phyloP scores from a whole-genome alignment of 2,888 invertebrate genomes.

The Ditylenchus weischeri region DNA sequence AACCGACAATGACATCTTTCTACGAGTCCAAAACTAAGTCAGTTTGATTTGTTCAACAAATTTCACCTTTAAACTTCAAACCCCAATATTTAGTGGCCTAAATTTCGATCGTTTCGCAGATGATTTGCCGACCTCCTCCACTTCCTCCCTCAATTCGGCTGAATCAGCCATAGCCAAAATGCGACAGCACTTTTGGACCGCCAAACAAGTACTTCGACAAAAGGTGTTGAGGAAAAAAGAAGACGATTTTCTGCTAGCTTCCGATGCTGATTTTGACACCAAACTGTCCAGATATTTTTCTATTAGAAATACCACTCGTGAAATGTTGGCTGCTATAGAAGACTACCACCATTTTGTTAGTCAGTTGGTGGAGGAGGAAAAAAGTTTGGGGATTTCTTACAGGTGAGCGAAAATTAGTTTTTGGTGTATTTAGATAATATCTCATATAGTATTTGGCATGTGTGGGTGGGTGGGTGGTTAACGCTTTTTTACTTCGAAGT shows the following conservation, averaged over 20 bases:
- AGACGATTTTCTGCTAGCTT: slow-evolving; percentile 91
- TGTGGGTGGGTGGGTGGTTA: too few species aligned
- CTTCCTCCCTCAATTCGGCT: slow-evolving; percentile 25
- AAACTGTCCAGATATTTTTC: slow-evolving; percentile 73
- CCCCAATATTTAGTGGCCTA: slow-evolving; percentile 41
- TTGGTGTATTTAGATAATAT: too few species aligned
- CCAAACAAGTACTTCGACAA: slow-evolving; percentile 74
- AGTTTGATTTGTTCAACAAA: neutral
- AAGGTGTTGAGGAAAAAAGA: slow-evolving; percentile 65
- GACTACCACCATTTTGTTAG: slow-evolving; percentile 23
- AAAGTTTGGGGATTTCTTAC: slow-evolving; percentile 21
- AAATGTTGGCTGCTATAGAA: slow-evolving; percentile 61
- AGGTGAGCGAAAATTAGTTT: too few species aligned
- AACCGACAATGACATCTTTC: slow-evolving; percentile 32
- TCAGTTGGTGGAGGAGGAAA: slow-evolving; percentile 23
- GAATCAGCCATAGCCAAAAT: slow-evolving; percentile 60
- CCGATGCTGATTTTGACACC: slow-evolving; percentile 91
- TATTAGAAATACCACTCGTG: slow-evolving; percentile 61
- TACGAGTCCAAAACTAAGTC: slow-evolving; percentile 37
- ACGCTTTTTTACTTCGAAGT: too few species aligned
- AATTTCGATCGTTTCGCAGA: slow-evolving; percentile 53
- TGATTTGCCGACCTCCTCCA: slow-evolving; percentile 21
- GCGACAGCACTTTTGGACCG: slow-evolving; percentile 96
- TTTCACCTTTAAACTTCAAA: slow-evolving; percentile 1
- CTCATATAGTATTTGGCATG: too few species aligned